phyloP scores from a whole-genome alignment of 92 coral and sea anemone species.

The Phenganax subtilis region DNA sequence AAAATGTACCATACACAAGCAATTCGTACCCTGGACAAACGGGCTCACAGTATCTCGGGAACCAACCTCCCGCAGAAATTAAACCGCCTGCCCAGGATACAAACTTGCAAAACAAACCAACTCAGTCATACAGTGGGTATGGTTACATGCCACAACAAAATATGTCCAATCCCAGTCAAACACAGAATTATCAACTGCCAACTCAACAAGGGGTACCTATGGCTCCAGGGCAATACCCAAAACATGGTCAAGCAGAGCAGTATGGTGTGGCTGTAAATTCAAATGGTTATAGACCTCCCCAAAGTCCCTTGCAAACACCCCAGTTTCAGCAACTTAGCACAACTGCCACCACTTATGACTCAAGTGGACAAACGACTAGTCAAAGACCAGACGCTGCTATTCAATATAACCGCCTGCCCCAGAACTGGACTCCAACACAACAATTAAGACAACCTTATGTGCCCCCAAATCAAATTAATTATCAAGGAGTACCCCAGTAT shows the following conservation, averaged over 20 bases:
- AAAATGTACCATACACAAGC: background rate
- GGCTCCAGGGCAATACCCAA: constrained; percentile 6
- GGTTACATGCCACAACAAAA: background rate
- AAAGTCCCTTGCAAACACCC: background rate
- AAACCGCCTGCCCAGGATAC: background rate
- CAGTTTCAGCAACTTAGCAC: background rate
- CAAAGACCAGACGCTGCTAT: background rate
- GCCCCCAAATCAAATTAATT: constrained; percentile 36
- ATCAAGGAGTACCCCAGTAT: background rate
- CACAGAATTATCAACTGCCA: constrained; percentile 17
- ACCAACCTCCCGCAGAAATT: background rate
- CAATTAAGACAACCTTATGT: constrained; percentile 44
- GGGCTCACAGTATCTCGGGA: background rate
- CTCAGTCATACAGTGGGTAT: background rate
- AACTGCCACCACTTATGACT: background rate
- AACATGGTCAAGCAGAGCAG: constrained; percentile 18
- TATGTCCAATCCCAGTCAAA: background rate
- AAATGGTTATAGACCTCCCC: constrained; percentile 12
- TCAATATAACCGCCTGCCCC: constrained; percentile 19
- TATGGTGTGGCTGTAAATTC: constrained; percentile 15
- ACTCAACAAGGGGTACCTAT: constrained; percentile 1
- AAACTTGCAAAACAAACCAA: background rate
- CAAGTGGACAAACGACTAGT: background rate
- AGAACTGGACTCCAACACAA: constrained; percentile 37
- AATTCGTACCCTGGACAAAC: background rate